These are phyloP conservation scores for Misgurnus mizolepis DNA, from an alignment of 2,113 vertebrate genomes.

Conservation along the genomic window DNA sequence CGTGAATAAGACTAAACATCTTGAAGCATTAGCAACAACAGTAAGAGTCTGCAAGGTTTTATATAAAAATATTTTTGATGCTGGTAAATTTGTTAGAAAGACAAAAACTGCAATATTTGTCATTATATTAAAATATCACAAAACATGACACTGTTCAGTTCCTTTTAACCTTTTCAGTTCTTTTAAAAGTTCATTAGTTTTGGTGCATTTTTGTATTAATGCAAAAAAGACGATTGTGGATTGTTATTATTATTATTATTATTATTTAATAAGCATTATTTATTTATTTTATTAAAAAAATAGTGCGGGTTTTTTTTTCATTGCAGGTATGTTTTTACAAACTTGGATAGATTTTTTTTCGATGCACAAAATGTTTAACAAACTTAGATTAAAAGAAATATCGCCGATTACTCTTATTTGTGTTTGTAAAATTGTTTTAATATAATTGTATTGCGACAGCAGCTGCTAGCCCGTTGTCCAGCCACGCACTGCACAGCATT, in stretches of 20 bases:
- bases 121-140: background rate
- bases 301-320: background rate
- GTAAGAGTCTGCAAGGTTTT: too few species aligned
- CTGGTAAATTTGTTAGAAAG: too few species aligned
- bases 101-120: too few species aligned
- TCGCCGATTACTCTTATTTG: background rate
- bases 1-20: background rate
- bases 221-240: too few species aligned
- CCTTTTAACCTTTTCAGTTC: background rate
- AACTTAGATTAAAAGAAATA: background rate
- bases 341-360: background rate
- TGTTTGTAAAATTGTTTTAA: background rate
- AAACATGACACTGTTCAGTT: background rate
- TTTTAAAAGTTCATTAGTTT: too few species aligned
- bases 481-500: slow-evolving; percentile 32
- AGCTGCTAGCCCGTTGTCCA: background rate
- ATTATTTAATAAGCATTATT: too few species aligned
- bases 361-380: background rate
- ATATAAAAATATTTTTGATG: too few species aligned
- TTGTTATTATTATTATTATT: too few species aligned
- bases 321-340: background rate
- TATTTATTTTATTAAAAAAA: too few species aligned
- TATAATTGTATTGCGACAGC: slow-evolving; percentile 30
- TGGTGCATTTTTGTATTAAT: too few species aligned
- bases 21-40: too few species aligned